Evolutionary conservation across 2,888 invertebrate genomes (phyloP), one percentile per base, ranked within the genome.

Genomic region (Iphiclides podalirius): DNA sequence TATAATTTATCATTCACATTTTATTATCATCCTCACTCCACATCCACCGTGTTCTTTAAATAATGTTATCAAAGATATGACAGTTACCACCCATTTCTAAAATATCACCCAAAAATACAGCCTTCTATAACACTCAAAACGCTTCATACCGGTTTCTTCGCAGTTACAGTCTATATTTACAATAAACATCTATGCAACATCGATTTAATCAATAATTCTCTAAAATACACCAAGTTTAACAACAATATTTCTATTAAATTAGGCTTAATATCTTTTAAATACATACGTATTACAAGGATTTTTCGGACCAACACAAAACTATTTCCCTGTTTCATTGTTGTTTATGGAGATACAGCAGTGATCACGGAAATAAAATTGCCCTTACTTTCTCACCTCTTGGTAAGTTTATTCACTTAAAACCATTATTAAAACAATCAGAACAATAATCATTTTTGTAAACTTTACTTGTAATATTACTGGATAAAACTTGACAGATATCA

Each of bases 101-200:
- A 84, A 87, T 87, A 86, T 87, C 85, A 86, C 86, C 81, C 83
- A 86, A 87, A 86, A 87, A 87, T 88, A 87, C 87, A 87, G 84
- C 85, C 85, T 83, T 84, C 83, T 84, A 83, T 79, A 83, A 80
- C 83, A 76, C 71, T 74, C 82, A 79, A 48, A 43, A 79, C 77
- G 75, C 75, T 63, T 72, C 79, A 75, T 73, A 75, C 71, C 13
- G 28, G 67, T 68, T 74, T 76, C 72, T 71, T 72, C 70, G 73
- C 62, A 56, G 64, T 73, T 77, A 77, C 67, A 73, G 64, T 72
- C 79, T 81, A 76, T 83, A 85, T 83, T 76, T 86, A 88, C 86
- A 87, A 73, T 87, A 86, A 87, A 88, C 86, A 88, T 86, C 87
- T 87, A 87, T 86, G 65, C 85, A 88, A 88, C 88, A 87, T 87